Evolutionary conservation across 2,888 invertebrate species (phyloP).

Genomic region (Erynnis tages): DNA sequence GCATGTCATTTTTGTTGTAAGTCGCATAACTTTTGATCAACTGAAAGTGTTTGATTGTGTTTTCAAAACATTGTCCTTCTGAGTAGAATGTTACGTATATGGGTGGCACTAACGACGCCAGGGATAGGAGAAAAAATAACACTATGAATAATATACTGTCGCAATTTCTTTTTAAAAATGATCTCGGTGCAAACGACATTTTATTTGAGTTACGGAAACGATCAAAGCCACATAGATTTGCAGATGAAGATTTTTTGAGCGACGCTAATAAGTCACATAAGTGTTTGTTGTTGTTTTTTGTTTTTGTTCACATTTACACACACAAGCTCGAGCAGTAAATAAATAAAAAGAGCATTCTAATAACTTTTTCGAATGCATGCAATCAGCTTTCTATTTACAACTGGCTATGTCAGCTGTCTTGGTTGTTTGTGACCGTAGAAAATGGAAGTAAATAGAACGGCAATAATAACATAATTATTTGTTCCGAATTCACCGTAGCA

Average conservation of each 20-base stretch:
- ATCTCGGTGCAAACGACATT: constrained; percentile 31
- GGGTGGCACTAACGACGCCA: constrained; percentile 52
- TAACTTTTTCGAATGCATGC: neutral
- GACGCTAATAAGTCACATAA: no score
- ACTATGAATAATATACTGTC: constrained; percentile 41
- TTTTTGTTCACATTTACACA: no score
- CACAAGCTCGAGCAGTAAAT: no score
- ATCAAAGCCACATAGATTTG: constrained; percentile 2
- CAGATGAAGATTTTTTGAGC: neutral
- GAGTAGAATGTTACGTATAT: constrained; percentile 55
- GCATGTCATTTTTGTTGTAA: constrained; percentile 28
- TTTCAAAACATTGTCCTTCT: constrained; percentile 48
- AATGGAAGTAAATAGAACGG: no score
- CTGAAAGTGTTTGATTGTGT: constrained; percentile 53
- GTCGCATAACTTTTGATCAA: constrained; percentile 33
- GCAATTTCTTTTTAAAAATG: constrained; percentile 30
- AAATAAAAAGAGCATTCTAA: neutral
- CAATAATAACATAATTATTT: no score
- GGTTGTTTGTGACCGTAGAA: no score
- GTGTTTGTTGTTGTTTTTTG: no score
- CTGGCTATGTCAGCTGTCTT: constrained; percentile 29
- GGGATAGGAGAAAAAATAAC: constrained; percentile 48
- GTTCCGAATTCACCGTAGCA: no score
- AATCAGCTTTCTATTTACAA: constrained; percentile 31
- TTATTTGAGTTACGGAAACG: neutral